Conservation (phyloP, 2,113 vertebrate species). For the Bubo scandiacus region DNA sequence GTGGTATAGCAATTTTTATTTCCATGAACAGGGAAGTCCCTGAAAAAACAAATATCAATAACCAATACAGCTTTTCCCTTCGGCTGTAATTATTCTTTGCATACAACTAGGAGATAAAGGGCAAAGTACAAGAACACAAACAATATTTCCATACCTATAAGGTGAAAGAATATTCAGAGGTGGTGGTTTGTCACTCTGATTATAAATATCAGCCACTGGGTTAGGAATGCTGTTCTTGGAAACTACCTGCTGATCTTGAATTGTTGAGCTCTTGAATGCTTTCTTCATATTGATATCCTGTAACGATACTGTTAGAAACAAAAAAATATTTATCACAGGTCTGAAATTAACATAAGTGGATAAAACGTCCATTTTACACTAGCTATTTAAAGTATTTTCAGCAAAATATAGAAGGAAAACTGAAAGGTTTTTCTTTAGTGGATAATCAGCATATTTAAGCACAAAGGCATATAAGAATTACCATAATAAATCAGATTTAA, state of each 20-base stretch:
- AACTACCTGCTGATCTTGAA: slow-evolving; percentile 97
- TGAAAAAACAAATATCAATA: neutral
- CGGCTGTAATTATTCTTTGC: neutral
- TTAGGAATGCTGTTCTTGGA: slow-evolving; percentile 94
- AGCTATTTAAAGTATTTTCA: neutral
- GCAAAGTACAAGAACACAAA: neutral
- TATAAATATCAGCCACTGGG: slow-evolving; percentile 92
- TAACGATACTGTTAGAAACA: slow-evolving; percentile 84
- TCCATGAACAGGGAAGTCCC: neutral
- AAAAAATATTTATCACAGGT: neutral
- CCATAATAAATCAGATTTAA: neutral
- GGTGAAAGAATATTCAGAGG: slow-evolving; percentile 91
- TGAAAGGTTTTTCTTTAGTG: neutral
- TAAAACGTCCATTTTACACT: neutral
- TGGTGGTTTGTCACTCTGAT: slow-evolving; percentile 92
- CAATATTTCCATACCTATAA: slow-evolving; percentile 82
- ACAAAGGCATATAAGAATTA: neutral
- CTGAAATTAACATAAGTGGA: neutral
- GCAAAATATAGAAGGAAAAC: neutral
- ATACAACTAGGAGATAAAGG: neutral
- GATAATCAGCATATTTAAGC: neutral
- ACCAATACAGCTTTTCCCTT: neutral
- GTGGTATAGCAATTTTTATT: neutral
- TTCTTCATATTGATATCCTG: slow-evolving; percentile 99
- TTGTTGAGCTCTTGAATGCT: slow-evolving; percentile 95